phyloP scores from a whole-genome alignment of 2,797 vertebrate genomes.

The Oreonectes daqikongensis region DNA sequence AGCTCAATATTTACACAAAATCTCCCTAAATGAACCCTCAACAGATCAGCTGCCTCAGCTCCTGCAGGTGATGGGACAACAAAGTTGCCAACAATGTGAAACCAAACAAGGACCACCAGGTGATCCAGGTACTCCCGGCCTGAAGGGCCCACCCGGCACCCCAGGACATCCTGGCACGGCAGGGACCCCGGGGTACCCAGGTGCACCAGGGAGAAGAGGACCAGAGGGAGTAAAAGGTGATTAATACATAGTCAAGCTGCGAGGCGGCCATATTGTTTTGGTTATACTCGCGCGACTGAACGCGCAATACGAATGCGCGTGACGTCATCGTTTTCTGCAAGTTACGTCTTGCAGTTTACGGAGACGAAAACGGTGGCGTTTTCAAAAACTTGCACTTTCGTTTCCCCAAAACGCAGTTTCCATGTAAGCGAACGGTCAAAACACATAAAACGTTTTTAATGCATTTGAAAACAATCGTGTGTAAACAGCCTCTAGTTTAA shows the following conservation, averaged over 20 bases:
- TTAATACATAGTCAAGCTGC: too few relatives aligned
- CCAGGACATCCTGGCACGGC: conserved; percentile 65
- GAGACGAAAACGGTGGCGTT: too few relatives aligned
- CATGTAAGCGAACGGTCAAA: too few relatives aligned
- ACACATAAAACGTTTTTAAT: too few relatives aligned
- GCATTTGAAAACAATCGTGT: too few relatives aligned
- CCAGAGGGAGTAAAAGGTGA: conserved; percentile 67
- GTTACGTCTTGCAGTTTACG: too few relatives aligned
- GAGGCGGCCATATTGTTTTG: too few relatives aligned
- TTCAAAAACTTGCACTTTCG: too few relatives aligned
- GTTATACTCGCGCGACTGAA: too few relatives aligned
- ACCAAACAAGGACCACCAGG: conserved; percentile 64
- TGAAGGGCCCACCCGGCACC: conserved; percentile 60
- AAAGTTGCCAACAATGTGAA: conserved; percentile 64
- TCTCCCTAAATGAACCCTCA: background rate
- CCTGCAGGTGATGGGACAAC: conserved; percentile 62
- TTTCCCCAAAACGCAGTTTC: too few relatives aligned
- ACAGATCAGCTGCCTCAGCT: conserved; percentile 68
- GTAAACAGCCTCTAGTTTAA: background rate
- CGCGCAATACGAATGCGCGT: too few relatives aligned
- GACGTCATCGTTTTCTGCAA: too few relatives aligned
- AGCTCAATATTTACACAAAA: background rate
- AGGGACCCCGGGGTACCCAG: conserved; percentile 66
- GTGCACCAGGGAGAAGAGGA: conserved; percentile 64
- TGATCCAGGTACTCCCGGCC: conserved; percentile 63